Conservation (phyloP, 2,797 vertebrate species). For the Pogonophryne albipinna region DNA sequence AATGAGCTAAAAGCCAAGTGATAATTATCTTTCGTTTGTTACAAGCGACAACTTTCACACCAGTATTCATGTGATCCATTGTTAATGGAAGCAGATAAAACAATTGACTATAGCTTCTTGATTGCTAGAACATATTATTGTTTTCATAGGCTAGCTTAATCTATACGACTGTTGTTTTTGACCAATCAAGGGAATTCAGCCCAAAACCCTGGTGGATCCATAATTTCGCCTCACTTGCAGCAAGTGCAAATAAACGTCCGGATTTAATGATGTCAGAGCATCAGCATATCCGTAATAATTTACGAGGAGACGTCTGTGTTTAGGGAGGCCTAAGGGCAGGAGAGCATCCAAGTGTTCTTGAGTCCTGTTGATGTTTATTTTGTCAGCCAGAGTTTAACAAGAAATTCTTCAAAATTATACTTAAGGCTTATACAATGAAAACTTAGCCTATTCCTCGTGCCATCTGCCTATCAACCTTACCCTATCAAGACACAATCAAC, state of each 20-base stretch:
- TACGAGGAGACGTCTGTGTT: slow-evolving; percentile 32
- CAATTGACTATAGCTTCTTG: not conserved
- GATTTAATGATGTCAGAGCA: slow-evolving; percentile 40
- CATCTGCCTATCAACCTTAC: slow-evolving; percentile 84
- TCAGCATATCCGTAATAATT: slow-evolving; percentile 22
- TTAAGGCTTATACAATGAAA: slow-evolving; percentile 38
- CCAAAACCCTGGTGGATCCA: not conserved
- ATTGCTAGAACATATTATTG: not conserved
- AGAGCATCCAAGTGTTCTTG: slow-evolving; percentile 47
- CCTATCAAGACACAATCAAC: slow-evolving; percentile 80
- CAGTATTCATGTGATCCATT: not conserved
- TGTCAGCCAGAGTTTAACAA: slow-evolving; percentile 38
- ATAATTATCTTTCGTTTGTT: not conserved
- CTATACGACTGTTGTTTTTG: not conserved
- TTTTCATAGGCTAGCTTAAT: not conserved
- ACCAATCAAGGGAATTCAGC: not conserved
- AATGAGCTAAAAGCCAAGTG: not conserved
- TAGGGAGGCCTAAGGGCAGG: slow-evolving; percentile 24
- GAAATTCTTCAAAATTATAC: slow-evolving; percentile 51
- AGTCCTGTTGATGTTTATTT: slow-evolving; percentile 43
- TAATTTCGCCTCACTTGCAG: not conserved
- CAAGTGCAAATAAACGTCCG: slow-evolving; percentile 43
- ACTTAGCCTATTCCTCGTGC: slow-evolving; percentile 57
- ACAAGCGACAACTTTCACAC: not conserved
- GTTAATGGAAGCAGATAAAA: not conserved